Evolutionary conservation across 1,140 invertebrate genomes (phyloP), one percentile per base, ranked within the genome.

Genomic region (Tetraneura akinire): DNA sequence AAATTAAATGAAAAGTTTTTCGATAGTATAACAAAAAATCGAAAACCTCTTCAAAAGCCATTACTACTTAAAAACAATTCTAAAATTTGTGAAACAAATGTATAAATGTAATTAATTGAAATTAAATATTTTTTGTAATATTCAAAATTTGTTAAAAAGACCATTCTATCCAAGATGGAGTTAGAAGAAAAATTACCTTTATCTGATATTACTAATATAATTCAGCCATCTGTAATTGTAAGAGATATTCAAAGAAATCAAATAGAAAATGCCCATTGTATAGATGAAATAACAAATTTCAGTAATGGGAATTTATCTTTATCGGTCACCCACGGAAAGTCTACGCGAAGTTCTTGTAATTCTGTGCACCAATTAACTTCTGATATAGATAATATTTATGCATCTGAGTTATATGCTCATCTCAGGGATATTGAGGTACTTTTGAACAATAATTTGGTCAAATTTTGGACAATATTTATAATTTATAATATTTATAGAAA

Each of bases 401-500:
- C 55, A 26, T 26, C 13, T 21, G 55, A 78, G 51, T 29, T 78
- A 29, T 78, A 78, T 14, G 47, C 3, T 26, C 62, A 78, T 9
- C 74, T 78, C 9, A 78, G 74, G 9, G 21, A 45, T 26, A 37
- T 78, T 21, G 74, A 78, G 55, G 74, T 78, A 37, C n/a, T n/a
- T n/a, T 37, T 3, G 32, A 37, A 37, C 32, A 78, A 26, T 62
- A 21, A 57, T 71, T 37, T 62, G 13, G 6, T 32, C 5, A 0
- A 51, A 45, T 37, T 71, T 1, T 71, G 21, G 11, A n/a, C 1
- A 1, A 29, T 51, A 10, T 18, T 70, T 29, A n/a, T 14, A 26
- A 71, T 6, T 80, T 82, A 82, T 82, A 3, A 74, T 82, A 64
- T 82, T 80, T 85, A 81, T 81, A 91, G 90, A 86, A 86, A 45